phyloP scores from a whole-genome alignment of 2,797 vertebrate genomes.

The Danio aesculapii region DNA sequence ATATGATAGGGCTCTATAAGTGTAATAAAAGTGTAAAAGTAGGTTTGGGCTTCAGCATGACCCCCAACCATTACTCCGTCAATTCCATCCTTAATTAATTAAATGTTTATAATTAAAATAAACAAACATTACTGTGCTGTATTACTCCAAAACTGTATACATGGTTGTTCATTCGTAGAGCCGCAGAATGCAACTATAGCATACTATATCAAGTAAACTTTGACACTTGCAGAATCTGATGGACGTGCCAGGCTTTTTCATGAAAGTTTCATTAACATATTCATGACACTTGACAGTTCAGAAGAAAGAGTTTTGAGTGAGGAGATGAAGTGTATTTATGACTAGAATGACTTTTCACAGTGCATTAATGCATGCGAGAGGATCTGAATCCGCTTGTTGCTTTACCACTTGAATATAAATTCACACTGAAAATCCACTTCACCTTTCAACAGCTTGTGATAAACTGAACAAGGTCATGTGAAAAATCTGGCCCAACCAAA shows the following conservation, averaged over 20 bases:
- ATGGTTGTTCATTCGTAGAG: not conserved
- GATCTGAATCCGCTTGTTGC: not conserved
- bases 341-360: not conserved
- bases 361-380: not conserved
- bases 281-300: not conserved
- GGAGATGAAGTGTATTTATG: slow-evolving; percentile 7
- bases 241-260: not conserved
- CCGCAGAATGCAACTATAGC: not conserved
- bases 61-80: too few relatives aligned
- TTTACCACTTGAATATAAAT: not conserved
- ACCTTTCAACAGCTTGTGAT: not conserved
- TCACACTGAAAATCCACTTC: not conserved
- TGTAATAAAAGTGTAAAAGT: too few relatives aligned
- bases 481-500: not conserved
- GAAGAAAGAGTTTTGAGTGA: not conserved
- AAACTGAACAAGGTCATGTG: not conserved
- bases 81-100: too few relatives aligned
- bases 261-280: slow-evolving; percentile 7
- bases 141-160: too few relatives aligned
- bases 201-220: not conserved
- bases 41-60: too few relatives aligned
- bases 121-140: too few relatives aligned
- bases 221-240: not conserved
- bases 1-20: too few relatives aligned
- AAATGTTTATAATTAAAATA: too few relatives aligned